phyloP scores from a whole-genome alignment of 2,113 vertebrate genomes.

The Engystomops pustulosus region DNA sequence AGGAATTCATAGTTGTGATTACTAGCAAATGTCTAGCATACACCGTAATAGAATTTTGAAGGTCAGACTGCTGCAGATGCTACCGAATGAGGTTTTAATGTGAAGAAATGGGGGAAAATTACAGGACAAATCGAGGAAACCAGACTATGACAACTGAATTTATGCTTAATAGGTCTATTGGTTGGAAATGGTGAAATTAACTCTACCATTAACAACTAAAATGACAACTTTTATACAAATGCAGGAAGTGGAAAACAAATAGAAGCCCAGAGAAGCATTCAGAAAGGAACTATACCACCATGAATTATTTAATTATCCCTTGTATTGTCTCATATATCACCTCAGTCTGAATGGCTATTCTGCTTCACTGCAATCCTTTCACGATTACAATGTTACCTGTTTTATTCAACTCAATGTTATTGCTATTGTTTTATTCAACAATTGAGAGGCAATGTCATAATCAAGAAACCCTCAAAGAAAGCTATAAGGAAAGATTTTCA shows the following conservation, averaged over 20 bases:
- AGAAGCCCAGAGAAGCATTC: background rate
- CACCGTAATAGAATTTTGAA: conserved; percentile 53
- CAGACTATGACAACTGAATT: conserved; percentile 42
- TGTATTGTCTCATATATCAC: conserved; percentile 30
- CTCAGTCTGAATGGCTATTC: background rate
- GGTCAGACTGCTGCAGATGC: conserved; percentile 38
- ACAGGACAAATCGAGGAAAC: conserved; percentile 42
- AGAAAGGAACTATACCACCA: conserved; percentile 1
- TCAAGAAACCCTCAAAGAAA: background rate
- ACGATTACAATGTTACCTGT: background rate
- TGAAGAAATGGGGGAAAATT: conserved; percentile 49
- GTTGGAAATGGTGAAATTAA: conserved; percentile 15
- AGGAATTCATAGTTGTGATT: conserved; percentile 52
- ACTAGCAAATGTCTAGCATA: conserved; percentile 53
- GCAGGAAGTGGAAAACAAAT: conserved; percentile 27
- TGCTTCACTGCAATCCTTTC: conserved; percentile 3
- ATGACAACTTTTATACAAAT: conserved; percentile 39
- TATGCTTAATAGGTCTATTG: conserved; percentile 47
- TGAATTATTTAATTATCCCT: conserved; percentile 11
- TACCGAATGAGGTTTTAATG: conserved; percentile 42
- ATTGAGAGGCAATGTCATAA: background rate
- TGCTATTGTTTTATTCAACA: conserved; percentile 5
- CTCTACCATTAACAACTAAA: conserved; percentile 47
- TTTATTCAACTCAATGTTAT: background rate
- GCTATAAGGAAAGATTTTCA: background rate